Evolutionary conservation across 2,888 invertebrate species (phyloP).

Genomic region (Platycheirus albimanus): DNA sequence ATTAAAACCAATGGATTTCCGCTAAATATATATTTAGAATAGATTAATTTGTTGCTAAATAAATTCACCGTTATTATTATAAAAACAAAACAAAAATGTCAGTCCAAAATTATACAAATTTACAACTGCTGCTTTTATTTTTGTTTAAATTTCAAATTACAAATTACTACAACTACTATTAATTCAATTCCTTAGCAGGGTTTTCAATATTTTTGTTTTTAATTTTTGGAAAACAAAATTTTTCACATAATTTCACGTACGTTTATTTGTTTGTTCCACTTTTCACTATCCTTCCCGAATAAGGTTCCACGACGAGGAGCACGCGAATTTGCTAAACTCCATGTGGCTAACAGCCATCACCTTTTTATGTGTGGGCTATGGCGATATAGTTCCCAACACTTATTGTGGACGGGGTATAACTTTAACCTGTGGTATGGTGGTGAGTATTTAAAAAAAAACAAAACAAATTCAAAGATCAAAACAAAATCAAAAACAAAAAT

Average conservation of each 20-base stretch:
- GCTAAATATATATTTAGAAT: slow-evolving; percentile 9
- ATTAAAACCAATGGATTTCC: slow-evolving; percentile 22
- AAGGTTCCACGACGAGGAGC: slow-evolving; percentile 99
- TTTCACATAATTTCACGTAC: slow-evolving; percentile 82
- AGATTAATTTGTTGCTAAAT: slow-evolving; percentile 33
- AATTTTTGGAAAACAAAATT: slow-evolving; percentile 76
- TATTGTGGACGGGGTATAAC: slow-evolving; percentile 99
- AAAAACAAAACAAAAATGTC: slow-evolving; percentile 14
- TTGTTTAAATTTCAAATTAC: slow-evolving; percentile 27
- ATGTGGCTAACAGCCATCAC: slow-evolving; percentile 99
- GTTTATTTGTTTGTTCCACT: slow-evolving; percentile 82
- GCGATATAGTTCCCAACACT: slow-evolving; percentile 99
- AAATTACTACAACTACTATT: too few species aligned
- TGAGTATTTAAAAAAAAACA: slow-evolving; percentile 85
- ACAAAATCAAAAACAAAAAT: slow-evolving; percentile 46
- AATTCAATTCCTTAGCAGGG: slow-evolving; percentile 49
- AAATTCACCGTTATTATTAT: slow-evolving; percentile 12
- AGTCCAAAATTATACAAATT: slow-evolving; percentile 33
- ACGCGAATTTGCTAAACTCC: slow-evolving; percentile 99
- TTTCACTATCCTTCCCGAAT: slow-evolving; percentile 79
- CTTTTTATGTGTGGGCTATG: slow-evolving; percentile 99
- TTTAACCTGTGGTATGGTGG: slow-evolving; percentile 99
- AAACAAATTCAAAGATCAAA: slow-evolving; percentile 41
- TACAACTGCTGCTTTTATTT: slow-evolving; percentile 52
- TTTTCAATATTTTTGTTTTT: slow-evolving; percentile 65